phyloP scores from a whole-genome alignment of 2,888 invertebrate genomes.

The Microchrysa polita region DNA sequence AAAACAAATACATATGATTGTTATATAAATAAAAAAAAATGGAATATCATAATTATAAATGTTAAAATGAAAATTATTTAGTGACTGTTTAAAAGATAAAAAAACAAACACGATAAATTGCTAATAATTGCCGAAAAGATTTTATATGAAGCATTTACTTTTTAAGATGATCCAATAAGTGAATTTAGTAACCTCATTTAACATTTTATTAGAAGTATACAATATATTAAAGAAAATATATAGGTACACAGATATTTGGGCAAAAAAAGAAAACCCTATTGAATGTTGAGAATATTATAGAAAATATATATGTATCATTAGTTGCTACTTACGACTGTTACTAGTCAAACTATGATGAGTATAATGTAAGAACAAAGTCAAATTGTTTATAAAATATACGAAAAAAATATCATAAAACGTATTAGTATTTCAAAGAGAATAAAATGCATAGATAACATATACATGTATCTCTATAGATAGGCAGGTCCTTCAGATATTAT shows the following conservation, averaged over 20 bases:
- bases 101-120: conserved; percentile 6
- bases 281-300: background rate
- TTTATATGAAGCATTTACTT: conserved; percentile 39
- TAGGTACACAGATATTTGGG: background rate
- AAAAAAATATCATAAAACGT: no score
- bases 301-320: background rate
- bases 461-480: background rate
- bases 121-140: background rate
- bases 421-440: background rate
- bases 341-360: conserved; percentile 11
- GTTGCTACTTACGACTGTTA: conserved; percentile 20
- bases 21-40: background rate
- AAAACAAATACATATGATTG: background rate
- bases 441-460: background rate
- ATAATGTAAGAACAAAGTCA: background rate
- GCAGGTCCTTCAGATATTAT: conserved; percentile 20
- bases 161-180: background rate
- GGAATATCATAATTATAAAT: background rate
- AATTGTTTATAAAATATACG: background rate
- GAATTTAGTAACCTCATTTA: background rate
- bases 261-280: background rate
- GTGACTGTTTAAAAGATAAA: background rate
- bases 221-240: background rate
- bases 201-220: background rate
- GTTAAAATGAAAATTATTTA: background rate